Conservation (phyloP, 2,797 vertebrate species). For the Lutjanus campechanus region DNA sequence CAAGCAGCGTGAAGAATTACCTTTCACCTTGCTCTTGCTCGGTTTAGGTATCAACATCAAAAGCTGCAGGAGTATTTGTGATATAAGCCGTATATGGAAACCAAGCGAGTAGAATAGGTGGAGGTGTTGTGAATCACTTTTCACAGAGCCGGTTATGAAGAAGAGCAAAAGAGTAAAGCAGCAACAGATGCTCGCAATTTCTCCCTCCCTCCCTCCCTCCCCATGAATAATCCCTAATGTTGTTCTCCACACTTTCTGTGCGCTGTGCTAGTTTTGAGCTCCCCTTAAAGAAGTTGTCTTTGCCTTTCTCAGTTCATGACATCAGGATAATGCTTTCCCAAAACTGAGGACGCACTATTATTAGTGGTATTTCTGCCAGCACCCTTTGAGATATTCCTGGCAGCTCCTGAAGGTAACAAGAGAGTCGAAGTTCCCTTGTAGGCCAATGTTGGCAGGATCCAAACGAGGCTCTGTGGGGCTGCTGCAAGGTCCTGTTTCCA, state of each 20-base stretch:
- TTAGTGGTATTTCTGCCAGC: conserved; percentile 8
- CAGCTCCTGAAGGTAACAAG: conserved; percentile 25
- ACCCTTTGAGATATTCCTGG: not conserved
- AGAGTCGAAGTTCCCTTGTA: conserved; percentile 10
- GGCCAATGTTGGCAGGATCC: conserved; percentile 19
- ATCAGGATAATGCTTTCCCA: not conserved
- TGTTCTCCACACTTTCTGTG: conserved; percentile 8
- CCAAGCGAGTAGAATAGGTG: conserved; percentile 10
- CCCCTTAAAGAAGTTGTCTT: not conserved
- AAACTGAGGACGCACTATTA: conserved; percentile 4
- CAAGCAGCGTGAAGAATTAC: conserved; percentile 34
- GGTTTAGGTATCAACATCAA: conserved; percentile 27
- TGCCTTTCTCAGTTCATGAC: conserved; percentile 28
- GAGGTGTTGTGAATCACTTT: conserved; percentile 39
- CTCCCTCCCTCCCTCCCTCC: conserved; percentile 21
- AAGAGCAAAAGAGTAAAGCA: conserved; percentile 15
- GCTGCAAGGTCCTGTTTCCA: conserved; percentile 24
- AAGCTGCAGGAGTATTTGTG: conserved; percentile 36
- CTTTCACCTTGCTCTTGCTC: conserved; percentile 43
- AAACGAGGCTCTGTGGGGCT: conserved; percentile 26
- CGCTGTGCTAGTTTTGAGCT: not conserved
- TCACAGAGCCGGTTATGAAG: conserved; percentile 1
- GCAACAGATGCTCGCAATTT: conserved; percentile 14
- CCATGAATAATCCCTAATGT: conserved; percentile 19
- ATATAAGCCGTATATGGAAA: conserved; percentile 26